Evolutionary conservation across 2,888 invertebrate genomes (phyloP).

Genomic region (Troilus luridus): DNA sequence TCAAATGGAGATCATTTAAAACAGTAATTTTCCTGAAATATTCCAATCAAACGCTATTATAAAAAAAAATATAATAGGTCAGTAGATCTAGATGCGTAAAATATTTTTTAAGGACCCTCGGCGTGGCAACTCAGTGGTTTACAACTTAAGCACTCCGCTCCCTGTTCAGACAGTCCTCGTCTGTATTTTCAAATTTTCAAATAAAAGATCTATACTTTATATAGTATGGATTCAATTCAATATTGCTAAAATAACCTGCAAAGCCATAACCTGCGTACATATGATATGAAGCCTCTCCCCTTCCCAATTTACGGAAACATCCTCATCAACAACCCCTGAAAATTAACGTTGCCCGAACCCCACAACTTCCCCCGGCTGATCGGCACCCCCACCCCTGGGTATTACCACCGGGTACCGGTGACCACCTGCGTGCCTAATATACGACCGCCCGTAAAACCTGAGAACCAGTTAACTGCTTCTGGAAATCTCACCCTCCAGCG

Average conservation of each 20-base stretch:
- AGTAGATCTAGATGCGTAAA: no score
- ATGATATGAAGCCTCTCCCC: background rate
- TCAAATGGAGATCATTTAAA: background rate
- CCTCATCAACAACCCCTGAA: background rate
- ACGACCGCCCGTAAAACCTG: slow-evolving; percentile 29
- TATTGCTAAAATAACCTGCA: background rate
- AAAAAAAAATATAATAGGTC: no score
- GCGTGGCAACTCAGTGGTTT: no score
- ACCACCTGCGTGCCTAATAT: slow-evolving; percentile 46
- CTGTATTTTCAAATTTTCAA: no score
- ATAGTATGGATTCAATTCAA: background rate
- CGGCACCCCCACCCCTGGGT: slow-evolving; percentile 2
- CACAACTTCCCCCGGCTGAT: background rate
- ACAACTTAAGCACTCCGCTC: no score
- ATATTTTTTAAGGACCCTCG: no score
- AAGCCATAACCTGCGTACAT: background rate
- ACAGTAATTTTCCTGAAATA: no score
- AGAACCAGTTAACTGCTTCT: slow-evolving; percentile 39
- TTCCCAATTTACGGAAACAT: background rate
- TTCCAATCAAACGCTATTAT: no score
- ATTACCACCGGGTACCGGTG: background rate
- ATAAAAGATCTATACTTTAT: no score
- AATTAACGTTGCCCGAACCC: background rate
- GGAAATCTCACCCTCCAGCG: slow-evolving; percentile 11
- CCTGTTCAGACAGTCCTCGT: no score